Conservation (phyloP, 2,113 vertebrate species). For the Nycticryphes semicollaris region DNA sequence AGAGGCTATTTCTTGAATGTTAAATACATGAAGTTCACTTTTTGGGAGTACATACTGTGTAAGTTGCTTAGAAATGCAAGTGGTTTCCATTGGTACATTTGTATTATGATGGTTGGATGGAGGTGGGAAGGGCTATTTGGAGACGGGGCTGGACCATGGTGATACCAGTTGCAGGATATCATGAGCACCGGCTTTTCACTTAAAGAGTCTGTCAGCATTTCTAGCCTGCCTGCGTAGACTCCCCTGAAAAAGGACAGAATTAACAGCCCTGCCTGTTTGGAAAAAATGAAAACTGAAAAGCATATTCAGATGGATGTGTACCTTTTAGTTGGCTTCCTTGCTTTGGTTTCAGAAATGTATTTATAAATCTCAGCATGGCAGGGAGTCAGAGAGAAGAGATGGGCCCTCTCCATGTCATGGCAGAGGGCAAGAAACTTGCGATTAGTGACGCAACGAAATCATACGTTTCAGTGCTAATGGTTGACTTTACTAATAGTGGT, state of each 20-base stretch:
- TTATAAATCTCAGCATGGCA: accelerated
- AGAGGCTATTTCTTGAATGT: not conserved
- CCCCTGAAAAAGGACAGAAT: not conserved
- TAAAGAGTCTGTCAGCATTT: not conserved
- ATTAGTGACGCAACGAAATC: not conserved
- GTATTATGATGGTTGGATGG: not conserved
- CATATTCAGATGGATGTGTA: not conserved
- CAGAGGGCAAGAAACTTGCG: not conserved
- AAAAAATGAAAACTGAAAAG: not conserved
- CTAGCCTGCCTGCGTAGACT: not conserved
- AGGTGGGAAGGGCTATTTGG: not conserved
- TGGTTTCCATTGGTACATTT: not conserved
- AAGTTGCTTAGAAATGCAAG: not conserved
- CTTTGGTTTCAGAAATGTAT: not conserved
- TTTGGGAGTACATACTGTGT: not conserved
- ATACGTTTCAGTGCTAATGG: not conserved
- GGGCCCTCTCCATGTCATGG: accelerated
- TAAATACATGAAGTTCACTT: not conserved
- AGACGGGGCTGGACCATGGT: accelerated
- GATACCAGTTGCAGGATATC: not conserved
- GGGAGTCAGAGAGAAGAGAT: not conserved
- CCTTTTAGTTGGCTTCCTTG: not conserved
- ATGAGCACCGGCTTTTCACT: not conserved
- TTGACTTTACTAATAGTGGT: not conserved
- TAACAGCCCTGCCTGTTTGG: not conserved